Conservation (phyloP, 2,113 vertebrate species). For the Pelvicachromis taeniatus region DNA sequence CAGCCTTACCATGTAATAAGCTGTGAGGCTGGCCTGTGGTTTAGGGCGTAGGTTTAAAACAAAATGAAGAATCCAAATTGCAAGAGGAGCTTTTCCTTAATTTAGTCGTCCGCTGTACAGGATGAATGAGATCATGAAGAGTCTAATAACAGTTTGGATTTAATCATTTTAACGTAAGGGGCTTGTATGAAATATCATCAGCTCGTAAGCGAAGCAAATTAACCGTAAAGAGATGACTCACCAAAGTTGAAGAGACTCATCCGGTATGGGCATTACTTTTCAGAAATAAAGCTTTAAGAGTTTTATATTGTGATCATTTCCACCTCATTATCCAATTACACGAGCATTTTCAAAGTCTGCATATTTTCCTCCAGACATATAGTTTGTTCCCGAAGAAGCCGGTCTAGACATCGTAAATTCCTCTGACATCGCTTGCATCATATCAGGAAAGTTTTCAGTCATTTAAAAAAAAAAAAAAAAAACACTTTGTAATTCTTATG, state of each 20-base stretch:
- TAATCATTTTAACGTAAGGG: conserved; percentile 38
- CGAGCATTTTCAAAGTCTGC: conserved; percentile 45
- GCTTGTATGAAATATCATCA: conserved; percentile 47
- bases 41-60: conserved; percentile 46
- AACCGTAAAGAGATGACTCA: conserved; percentile 44
- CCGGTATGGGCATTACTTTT: conserved; percentile 9
- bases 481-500: conserved; percentile 26
- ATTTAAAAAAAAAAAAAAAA: too few species aligned
- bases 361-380: conserved; percentile 35
- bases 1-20: conserved; percentile 43
- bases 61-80: conserved; percentile 40
- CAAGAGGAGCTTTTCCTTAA: conserved; percentile 36
- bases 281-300: conserved; percentile 23
- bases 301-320: conserved; percentile 60
- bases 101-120: conserved; percentile 36
- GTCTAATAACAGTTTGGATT: conserved; percentile 30
- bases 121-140: conserved; percentile 48
- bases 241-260: conserved; percentile 24
- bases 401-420: conserved; percentile 61
- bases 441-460: conserved; percentile 30
- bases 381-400: conserved; percentile 41
- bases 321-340: conserved; percentile 60
- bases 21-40: conserved; percentile 38
- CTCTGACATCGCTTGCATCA: conserved; percentile 26
- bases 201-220: conserved; percentile 35